Evolutionary conservation across 2,113 vertebrate species (phyloP).

Genomic region (Periophthalmodon schlosseri): DNA sequence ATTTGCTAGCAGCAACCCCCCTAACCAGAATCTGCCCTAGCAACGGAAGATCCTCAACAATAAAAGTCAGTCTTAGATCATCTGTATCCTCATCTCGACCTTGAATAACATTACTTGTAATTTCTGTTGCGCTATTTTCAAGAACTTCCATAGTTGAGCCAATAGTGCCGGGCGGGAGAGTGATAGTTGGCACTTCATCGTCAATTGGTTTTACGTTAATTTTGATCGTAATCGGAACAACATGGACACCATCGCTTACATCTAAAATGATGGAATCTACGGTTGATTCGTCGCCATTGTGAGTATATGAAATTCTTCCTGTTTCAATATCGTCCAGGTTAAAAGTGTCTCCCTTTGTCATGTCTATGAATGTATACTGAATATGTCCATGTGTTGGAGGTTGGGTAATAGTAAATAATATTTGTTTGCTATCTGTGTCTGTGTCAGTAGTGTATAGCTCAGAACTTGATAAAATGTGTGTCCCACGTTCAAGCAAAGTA

Average conservation of each 20-base stretch:
- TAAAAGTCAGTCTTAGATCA: slow-evolving; percentile 91
- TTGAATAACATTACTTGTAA: slow-evolving; percentile 88
- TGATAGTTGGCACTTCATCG: slow-evolving; percentile 79
- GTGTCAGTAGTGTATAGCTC: slow-evolving; percentile 87
- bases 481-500: slow-evolving; percentile 80
- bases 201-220: slow-evolving; percentile 84
- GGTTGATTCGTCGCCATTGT: slow-evolving; percentile 82
- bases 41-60: slow-evolving; percentile 84
- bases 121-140: slow-evolving; percentile 90
- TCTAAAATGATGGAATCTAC: slow-evolving; percentile 86
- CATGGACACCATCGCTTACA: slow-evolving; percentile 88
- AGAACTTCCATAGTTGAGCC: slow-evolving; percentile 89
- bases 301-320: slow-evolving; percentile 83
- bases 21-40: slow-evolving; percentile 86
- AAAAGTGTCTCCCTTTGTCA: slow-evolving; percentile 83
- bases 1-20: slow-evolving; percentile 81
- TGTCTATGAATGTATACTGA: slow-evolving; percentile 73
- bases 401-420: slow-evolving; percentile 86
- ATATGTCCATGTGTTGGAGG: slow-evolving; percentile 84
- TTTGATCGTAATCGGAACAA: slow-evolving; percentile 87
- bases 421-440: slow-evolving; percentile 83
- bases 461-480: slow-evolving; percentile 77
- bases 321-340: slow-evolving; percentile 82
- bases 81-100: slow-evolving; percentile 84
- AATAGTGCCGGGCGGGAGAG: slow-evolving; percentile 84